phyloP scores from a whole-genome alignment of 2,888 invertebrate species.

The Anoplius nigerrimus region DNA sequence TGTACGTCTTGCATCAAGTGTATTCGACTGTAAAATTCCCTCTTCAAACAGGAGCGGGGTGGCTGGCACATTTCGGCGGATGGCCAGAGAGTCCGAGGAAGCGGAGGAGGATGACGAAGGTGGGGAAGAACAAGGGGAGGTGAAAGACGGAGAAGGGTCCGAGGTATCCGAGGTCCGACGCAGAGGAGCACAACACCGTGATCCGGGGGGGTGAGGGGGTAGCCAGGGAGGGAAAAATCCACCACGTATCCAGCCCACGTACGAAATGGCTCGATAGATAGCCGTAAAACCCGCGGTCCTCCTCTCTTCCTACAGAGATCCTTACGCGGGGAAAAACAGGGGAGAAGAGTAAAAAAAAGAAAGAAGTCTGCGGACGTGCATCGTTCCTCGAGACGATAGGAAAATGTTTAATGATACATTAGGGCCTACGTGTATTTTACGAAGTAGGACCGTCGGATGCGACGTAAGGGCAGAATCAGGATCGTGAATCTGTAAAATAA shows the following conservation, averaged over 20 bases:
- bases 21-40: constrained; percentile 73
- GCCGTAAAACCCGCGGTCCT: constrained; percentile 54
- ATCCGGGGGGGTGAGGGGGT: background rate
- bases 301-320: constrained; percentile 14
- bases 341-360: background rate
- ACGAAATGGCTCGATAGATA: constrained; percentile 66
- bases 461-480: background rate
- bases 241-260: constrained; percentile 64
- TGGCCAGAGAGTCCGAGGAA: constrained; percentile 39
- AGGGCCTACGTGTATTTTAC: background rate
- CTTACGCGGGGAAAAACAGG: background rate
- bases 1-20: constrained; percentile 67
- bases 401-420: background rate
- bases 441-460: no score
- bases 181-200: constrained; percentile 33
- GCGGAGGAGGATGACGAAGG: constrained; percentile 36
- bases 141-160: constrained; percentile 34
- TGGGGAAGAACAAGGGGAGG: constrained; percentile 3
- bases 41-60: constrained; percentile 70
- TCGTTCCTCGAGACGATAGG: background rate
- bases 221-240: constrained; percentile 41
- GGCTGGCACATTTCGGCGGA: constrained; percentile 64
- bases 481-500: no score
- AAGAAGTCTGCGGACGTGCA: constrained; percentile 19
- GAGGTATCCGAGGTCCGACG: constrained; percentile 52